Conservation (phyloP, 1,140 invertebrate genomes). For the Lethocerus indicus region DNA sequence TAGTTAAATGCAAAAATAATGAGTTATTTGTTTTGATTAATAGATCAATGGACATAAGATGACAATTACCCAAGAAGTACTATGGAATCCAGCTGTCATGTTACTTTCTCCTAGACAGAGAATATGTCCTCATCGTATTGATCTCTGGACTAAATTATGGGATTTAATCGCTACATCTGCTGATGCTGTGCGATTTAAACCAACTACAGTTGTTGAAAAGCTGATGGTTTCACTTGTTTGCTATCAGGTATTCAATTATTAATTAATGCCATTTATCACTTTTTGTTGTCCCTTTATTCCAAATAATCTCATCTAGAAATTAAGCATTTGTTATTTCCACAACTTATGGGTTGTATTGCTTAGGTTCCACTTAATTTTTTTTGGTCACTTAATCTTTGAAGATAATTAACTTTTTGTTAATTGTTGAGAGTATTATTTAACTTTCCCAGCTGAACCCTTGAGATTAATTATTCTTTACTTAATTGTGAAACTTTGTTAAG, state of each 20-base stretch:
- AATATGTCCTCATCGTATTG: slow-evolving; percentile 54
- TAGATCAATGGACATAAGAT: slow-evolving; percentile 27
- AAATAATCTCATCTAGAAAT: too few relatives aligned
- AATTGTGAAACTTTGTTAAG: too few relatives aligned
- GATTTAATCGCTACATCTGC: slow-evolving; percentile 39
- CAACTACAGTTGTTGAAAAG: slow-evolving; percentile 52
- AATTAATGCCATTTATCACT: too few relatives aligned
- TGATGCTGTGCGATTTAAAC: slow-evolving; percentile 41
- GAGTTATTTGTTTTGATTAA: slow-evolving; percentile 12
- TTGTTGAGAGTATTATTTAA: too few relatives aligned
- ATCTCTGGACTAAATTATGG: slow-evolving; percentile 69
- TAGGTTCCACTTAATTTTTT: too few relatives aligned
- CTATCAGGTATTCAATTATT: slow-evolving; percentile 38
- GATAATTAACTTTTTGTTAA: too few relatives aligned
- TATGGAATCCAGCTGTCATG: slow-evolving; percentile 67
- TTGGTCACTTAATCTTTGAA: too few relatives aligned
- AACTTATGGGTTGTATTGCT: too few relatives aligned
- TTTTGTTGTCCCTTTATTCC: too few relatives aligned
- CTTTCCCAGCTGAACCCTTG: too few relatives aligned
- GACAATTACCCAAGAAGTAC: slow-evolving; percentile 40
- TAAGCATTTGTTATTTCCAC: too few relatives aligned
- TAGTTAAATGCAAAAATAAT: neutral
- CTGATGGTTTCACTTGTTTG: slow-evolving; percentile 57
- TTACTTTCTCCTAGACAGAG: slow-evolving; percentile 62
- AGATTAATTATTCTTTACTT: too few relatives aligned